phyloP scores from a whole-genome alignment of 2,888 invertebrate species.

The Nipponacmea schrenckii region DNA sequence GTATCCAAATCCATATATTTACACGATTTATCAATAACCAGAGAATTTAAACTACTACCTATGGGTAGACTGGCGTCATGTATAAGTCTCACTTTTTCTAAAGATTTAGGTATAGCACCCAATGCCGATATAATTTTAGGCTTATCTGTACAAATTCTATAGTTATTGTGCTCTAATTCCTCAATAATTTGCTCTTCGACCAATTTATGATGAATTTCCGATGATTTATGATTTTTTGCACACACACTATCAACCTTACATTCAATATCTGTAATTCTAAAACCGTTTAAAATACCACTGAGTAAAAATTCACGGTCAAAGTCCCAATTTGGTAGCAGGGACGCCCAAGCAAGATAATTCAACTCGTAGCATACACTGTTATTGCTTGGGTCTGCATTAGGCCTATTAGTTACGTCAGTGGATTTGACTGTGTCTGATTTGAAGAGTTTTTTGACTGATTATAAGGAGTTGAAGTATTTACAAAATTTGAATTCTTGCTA shows the following conservation, averaged over 20 bases:
- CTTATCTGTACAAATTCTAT: slow-evolving; percentile 5
- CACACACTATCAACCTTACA: neutral
- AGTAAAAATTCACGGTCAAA: neutral
- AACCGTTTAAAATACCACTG: neutral
- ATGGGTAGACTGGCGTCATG: neutral
- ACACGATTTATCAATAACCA: neutral
- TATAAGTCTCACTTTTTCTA: neutral
- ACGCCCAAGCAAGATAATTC: neutral
- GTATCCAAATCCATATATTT: slow-evolving; percentile 7
- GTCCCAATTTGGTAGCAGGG: neutral
- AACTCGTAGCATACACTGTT: neutral
- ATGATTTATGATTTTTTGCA: no score
- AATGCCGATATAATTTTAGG: neutral
- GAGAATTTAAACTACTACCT: slow-evolving; percentile 4
- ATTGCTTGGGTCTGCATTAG: neutral
- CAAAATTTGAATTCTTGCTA: neutral
- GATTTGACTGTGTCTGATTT: no score
- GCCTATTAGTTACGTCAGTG: no score
- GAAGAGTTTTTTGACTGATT: no score
- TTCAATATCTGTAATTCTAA: neutral
- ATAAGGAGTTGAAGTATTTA: no score
- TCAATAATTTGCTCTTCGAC: neutral
- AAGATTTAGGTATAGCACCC: neutral
- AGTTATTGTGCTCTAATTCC: neutral
- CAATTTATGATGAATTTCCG: no score